A percentile compares a stretch with the other conserved stretches of the same genome.
Evolutionary conservation across 2,888 invertebrate genomes (phyloP).

Genomic region (Lysandra bellargus): DNA sequence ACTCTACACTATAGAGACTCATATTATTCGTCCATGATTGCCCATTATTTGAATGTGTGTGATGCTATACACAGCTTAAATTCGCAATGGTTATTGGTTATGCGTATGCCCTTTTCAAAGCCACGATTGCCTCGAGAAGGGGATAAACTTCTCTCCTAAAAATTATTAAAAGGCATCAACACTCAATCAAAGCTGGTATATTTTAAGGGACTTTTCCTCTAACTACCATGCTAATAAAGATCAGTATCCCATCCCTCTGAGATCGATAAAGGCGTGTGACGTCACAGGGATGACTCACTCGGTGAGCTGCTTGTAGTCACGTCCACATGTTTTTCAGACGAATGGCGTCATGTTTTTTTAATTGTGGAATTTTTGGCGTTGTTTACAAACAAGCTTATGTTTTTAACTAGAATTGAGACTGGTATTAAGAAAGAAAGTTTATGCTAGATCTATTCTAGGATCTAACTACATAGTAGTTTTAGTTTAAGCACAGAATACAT

Average conservation of each 20-base stretch:
- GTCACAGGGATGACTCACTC: slow-evolving; percentile 42
- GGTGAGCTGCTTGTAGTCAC: not conserved
- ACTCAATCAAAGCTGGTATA: not conserved
- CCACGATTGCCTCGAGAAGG: not conserved
- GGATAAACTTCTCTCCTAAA: not conserved
- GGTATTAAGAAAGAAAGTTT: not conserved
- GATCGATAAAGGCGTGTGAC: slow-evolving; percentile 34
- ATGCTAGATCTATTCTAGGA: no score
- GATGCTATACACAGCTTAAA: no score
- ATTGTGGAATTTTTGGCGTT: not conserved
- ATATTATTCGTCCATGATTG: no score
- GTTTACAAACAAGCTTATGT: not conserved
- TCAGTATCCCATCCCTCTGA: slow-evolving; percentile 13
- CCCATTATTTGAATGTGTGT: no score
- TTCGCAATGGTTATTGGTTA: no score
- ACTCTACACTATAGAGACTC: no score
- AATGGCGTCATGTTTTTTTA: slow-evolving; percentile 2
- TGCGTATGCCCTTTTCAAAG: no score
- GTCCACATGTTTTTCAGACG: slow-evolving; percentile 12
- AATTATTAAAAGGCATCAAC: not conserved
- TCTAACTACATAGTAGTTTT: no score
- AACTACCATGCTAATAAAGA: not conserved
- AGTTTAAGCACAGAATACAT: no score
- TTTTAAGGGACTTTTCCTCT: not conserved
- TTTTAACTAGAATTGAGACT: not conserved